Evolutionary conservation across 2,113 vertebrate species (phyloP).

Genomic region (Gallinago paraguaiae): DNA sequence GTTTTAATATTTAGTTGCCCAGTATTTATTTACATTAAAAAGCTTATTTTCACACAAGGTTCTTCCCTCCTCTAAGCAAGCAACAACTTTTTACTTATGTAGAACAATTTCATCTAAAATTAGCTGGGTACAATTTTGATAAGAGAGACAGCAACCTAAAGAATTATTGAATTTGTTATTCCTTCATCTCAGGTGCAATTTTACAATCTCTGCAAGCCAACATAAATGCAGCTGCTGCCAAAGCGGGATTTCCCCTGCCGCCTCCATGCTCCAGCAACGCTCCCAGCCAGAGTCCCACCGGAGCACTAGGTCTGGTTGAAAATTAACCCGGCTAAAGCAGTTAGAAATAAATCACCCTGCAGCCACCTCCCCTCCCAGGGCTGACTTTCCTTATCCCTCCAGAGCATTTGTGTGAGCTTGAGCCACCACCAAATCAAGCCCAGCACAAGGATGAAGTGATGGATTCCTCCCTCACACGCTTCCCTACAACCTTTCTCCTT

Average conservation of each 20-base stretch:
- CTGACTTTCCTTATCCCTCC: background rate
- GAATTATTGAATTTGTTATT: background rate
- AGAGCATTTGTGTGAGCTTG: background rate
- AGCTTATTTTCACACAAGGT: background rate
- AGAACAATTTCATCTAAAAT: background rate
- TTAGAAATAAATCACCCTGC: background rate
- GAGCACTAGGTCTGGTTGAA: background rate
- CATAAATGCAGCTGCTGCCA: background rate
- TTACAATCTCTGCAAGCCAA: background rate
- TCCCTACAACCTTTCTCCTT: background rate
- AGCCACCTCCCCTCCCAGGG: background rate
- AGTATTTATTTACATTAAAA: background rate
- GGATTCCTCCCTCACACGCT: accelerated
- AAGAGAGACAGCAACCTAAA: background rate
- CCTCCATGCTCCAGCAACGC: background rate
- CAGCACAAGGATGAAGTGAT: accelerated
- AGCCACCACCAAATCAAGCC: background rate
- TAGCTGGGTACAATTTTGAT: background rate
- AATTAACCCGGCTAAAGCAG: background rate
- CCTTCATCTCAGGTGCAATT: background rate
- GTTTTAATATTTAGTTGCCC: background rate
- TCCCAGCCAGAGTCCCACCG: background rate
- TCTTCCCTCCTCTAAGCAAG: background rate
- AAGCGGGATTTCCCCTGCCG: background rate
- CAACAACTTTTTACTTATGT: background rate